phyloP scores from a whole-genome alignment of 2,888 invertebrate genomes.

The Chironomus tentans region DNA sequence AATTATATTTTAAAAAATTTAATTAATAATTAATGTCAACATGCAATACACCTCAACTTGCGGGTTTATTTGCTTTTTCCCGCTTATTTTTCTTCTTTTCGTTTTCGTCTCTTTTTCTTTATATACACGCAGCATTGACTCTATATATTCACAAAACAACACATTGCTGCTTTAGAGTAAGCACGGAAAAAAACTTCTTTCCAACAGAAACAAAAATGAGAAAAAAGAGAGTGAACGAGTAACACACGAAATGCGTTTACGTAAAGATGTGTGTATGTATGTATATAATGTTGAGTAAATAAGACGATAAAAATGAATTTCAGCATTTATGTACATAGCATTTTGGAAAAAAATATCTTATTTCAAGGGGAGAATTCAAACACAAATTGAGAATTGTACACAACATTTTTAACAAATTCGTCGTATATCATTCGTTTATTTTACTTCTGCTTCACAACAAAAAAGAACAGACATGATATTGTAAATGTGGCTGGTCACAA shows the following conservation, averaged over 20 bases:
- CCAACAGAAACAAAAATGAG: too few species aligned
- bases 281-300: not conserved
- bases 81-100: conserved; percentile 14
- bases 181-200: too few species aligned
- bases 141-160: not conserved
- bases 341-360: not conserved
- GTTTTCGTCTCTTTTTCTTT: not conserved
- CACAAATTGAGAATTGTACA: not conserved
- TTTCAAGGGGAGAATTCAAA: conserved; percentile 1
- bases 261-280: not conserved
- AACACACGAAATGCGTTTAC: not conserved
- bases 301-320: not conserved
- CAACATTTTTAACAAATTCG: not conserved
- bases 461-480: not conserved
- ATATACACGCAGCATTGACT: not conserved
- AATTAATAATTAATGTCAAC: not conserved
- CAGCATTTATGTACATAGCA: not conserved
- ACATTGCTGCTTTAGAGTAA: not conserved
- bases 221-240: not conserved
- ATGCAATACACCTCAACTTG: conserved; percentile 1
- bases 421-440: conserved; percentile 2
- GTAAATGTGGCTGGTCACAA: not conserved
- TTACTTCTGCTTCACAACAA: not conserved
- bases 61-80: conserved; percentile 20
- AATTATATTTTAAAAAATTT: not conserved